Percentiles rank a stretch among this genome's conserved stretches.
Conservation (phyloP, 2,113 vertebrate species). For the Scalopus aquaticus region DNA sequence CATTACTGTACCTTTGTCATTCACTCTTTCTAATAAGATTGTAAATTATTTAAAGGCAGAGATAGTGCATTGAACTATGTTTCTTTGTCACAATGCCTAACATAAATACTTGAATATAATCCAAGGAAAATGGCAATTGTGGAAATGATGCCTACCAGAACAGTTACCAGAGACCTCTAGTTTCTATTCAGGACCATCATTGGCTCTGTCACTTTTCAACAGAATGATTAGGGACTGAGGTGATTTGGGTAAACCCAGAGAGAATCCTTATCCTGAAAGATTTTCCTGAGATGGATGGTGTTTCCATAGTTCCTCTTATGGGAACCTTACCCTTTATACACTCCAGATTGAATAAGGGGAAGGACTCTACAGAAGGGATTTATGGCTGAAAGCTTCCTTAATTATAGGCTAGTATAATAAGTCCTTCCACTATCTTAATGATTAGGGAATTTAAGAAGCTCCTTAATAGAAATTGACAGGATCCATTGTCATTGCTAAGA, state of each 20-base stretch:
- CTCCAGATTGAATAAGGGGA: conserved; percentile 47
- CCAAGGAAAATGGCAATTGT: neutral
- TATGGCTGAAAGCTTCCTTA: conserved; percentile 76
- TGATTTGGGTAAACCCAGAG: neutral
- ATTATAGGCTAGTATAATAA: conserved; percentile 76
- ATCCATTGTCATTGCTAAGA: conserved; percentile 71
- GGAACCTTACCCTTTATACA: conserved; percentile 47
- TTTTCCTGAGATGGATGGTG: neutral
- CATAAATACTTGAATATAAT: neutral
- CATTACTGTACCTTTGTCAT: neutral
- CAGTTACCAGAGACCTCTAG: neutral
- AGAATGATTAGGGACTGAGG: neutral
- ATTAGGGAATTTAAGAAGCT: conserved; percentile 74
- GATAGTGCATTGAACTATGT: neutral
- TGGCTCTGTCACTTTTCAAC: neutral
- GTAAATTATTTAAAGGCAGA: conserved; percentile 24
- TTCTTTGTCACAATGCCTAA: neutral
- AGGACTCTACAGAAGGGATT: conserved; percentile 66
- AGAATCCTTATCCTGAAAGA: neutral
- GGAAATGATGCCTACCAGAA: neutral
- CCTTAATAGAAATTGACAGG: conserved; percentile 75
- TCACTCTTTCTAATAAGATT: neutral
- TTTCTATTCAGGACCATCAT: neutral
- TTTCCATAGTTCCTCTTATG: neutral
- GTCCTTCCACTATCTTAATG: conserved; percentile 72